A percentile compares a stretch with the other conserved stretches of the same genome.
Conservation (phyloP, 1,140 invertebrate species). For the Paraescarpia echinospica region DNA sequence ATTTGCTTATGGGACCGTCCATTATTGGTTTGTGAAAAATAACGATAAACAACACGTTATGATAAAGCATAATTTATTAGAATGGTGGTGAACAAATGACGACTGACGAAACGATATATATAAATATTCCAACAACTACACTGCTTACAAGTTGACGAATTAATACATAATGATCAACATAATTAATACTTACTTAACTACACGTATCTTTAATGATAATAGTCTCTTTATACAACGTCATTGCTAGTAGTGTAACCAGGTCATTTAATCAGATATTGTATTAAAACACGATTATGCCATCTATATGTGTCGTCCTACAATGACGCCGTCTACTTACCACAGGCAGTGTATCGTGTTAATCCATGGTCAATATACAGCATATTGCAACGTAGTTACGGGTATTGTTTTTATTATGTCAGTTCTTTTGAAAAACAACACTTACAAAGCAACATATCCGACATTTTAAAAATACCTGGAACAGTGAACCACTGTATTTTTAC, state of each 20-base stretch:
- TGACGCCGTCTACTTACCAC: background rate
- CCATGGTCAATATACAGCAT: background rate
- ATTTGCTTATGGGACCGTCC: too few relatives aligned
- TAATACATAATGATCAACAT: background rate
- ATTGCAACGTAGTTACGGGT: background rate
- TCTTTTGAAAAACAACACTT: background rate
- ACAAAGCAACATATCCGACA: background rate
- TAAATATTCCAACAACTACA: background rate
- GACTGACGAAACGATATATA: background rate
- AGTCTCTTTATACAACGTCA: background rate
- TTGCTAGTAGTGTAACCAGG: background rate
- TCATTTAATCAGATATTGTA: background rate
- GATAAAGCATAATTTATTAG: background rate
- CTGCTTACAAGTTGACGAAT: background rate
- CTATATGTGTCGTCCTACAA: background rate
- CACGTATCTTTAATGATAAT: background rate
- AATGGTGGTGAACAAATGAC: background rate
- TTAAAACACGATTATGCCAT: background rate
- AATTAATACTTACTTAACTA: background rate
- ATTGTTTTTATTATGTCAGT: background rate
- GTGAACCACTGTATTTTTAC: background rate
- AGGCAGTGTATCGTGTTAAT: background rate
- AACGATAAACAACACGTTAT: background rate
- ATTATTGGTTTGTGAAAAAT: background rate
- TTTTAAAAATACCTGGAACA: background rate